Conservation (phyloP, 2,113 vertebrate genomes). For the Mustela nigripes region DNA sequence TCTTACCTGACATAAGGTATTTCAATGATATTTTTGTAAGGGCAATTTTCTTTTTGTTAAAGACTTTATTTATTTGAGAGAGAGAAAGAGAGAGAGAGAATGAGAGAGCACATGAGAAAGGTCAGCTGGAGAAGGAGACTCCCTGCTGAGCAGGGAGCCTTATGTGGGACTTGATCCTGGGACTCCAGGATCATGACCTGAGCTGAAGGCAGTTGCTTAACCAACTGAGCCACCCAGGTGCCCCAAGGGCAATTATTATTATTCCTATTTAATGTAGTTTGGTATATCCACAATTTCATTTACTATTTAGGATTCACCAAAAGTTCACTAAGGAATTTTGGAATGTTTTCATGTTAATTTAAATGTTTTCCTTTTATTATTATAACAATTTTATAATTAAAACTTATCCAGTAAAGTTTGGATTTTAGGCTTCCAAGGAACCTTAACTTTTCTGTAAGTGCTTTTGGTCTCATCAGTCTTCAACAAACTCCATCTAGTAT, state of each 20-base stretch:
- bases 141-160: too few relatives aligned
- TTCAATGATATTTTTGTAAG: slow-evolving; percentile 13
- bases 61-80: too few relatives aligned
- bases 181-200: too few relatives aligned
- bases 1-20: slow-evolving; percentile 7
- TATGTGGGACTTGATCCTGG: too few relatives aligned
- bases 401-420: slow-evolving; percentile 30
- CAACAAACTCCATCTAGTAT: neutral
- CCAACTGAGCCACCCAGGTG: too few relatives aligned
- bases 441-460: slow-evolving; percentile 13
- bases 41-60: neutral
- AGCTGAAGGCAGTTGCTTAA: too few relatives aligned
- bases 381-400: slow-evolving; percentile 28
- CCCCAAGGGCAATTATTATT: neutral
- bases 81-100: too few relatives aligned
- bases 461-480: slow-evolving; percentile 28
- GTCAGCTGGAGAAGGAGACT: too few relatives aligned
- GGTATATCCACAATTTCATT: neutral
- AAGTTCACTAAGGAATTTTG: slow-evolving; percentile 17
- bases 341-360: slow-evolving; percentile 1
- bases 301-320: neutral
- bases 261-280: neutral
- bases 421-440: slow-evolving; percentile 26
- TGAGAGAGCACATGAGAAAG: too few relatives aligned
- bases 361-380: slow-evolving; percentile 26